Base-by-base conservation (phyloP, 2,888 invertebrate species). In the Drosophila colorata region DNA sequence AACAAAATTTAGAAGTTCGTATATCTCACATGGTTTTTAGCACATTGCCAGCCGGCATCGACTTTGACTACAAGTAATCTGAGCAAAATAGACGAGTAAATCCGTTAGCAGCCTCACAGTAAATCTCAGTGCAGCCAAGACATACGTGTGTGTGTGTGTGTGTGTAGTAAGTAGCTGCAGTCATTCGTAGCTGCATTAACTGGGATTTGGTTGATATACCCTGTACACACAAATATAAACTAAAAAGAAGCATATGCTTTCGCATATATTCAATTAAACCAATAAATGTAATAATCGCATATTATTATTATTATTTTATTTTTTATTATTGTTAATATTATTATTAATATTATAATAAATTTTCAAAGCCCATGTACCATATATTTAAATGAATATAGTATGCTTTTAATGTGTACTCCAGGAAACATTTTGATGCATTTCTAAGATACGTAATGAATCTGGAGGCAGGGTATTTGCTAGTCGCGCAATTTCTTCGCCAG, bases 151-250 rank as follows among this genome's bases (percentile, higher is more conserved):
- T 35, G 20, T 20, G 43, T 33, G 46, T 56, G 46, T 43, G 25
- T 68, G 41, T 31, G 25, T 33, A 13, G 55, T 51, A 58, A 66
- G 71, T 58, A 55, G 51, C 49, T 68, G 51, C 55, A 65, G 59
- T 75, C 69, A 63, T 78, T 78, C 70, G 86, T 76, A 74, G 78
- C 68, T 80, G 83, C 84, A 83, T 86, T 83, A 83, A 77, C 68
- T 69, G 48, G 75, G 87, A 76, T 83, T 77, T 78, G 41, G 13
- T 25, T 52, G 13, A 9, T 8, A 76, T 72, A 72, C 72, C 68
- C 72, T 76, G 43, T 47, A 47, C 31, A 13, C 31, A 33, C 1
- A 25, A 7, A n/a, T 11, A 14, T 20, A 6, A 9, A 5, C 2
- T 8, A 2, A 38, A 38, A 56, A 25, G 18, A 40, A 16, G 9